Percentiles rank a stretch among this genome's conserved stretches.
phyloP scores from a whole-genome alignment of 2,797 vertebrate genomes.

The Oophaga sylvatica region DNA sequence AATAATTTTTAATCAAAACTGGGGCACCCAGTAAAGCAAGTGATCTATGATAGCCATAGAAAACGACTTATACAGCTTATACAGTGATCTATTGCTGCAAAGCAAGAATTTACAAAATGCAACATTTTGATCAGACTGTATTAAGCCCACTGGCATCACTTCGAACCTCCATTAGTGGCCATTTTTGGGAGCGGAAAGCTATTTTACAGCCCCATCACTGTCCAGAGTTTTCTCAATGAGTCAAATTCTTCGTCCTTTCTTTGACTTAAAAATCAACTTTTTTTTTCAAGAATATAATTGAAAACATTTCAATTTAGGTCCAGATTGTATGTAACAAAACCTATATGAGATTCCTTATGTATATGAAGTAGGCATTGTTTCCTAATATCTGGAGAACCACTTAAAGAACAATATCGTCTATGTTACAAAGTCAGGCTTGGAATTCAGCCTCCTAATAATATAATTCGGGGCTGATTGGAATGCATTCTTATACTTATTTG shows the following conservation, averaged over 20 bases:
- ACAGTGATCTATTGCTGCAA: too few relatives aligned
- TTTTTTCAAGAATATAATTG: not conserved
- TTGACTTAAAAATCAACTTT: not conserved
- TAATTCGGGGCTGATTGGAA: constrained; percentile 41
- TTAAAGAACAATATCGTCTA: constrained; percentile 33
- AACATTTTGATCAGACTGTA: too few relatives aligned
- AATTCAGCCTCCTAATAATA: constrained; percentile 20
- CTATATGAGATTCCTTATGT: not conserved
- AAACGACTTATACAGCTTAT: too few relatives aligned
- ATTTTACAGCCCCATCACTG: too few relatives aligned
- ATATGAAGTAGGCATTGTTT: constrained; percentile 18
- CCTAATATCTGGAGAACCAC: constrained; percentile 31
- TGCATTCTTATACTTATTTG: constrained; percentile 50
- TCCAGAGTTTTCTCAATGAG: not conserved
- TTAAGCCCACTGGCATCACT: too few relatives aligned
- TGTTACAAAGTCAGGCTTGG: constrained; percentile 30
- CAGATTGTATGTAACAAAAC: not conserved
- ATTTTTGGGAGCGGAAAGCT: too few relatives aligned
- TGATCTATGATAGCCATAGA: too few relatives aligned
- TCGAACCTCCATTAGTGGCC: too few relatives aligned
- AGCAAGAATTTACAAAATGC: too few relatives aligned
- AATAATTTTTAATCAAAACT: too few relatives aligned
- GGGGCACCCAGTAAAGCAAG: too few relatives aligned
- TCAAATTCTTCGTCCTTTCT: not conserved
- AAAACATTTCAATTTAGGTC: not conserved